Base-by-base conservation (phyloP, 2,888 invertebrate species). In the Parnassius glacialis region DNA sequence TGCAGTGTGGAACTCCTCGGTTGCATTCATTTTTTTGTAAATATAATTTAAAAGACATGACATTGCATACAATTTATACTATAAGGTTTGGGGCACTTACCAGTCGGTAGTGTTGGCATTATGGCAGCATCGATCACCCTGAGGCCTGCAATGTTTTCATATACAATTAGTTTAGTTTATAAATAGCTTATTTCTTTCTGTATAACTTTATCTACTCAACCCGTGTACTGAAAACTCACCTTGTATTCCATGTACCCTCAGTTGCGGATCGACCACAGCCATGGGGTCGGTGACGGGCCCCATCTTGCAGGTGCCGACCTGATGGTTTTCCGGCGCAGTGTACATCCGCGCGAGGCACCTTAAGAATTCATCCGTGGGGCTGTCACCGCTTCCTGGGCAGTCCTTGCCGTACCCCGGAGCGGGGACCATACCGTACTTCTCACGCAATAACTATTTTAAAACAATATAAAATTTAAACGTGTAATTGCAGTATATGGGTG, bases 221-320 rank as follows among this genome's bases (percentile, higher is more conserved):
- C 34, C 34, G 34, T 34, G 34, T 34, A 20, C 20, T 20, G 45
- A 7, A 12, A 43, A 20, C 90, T 75, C 78, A 80, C 94, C 94
- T 65, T 87, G 81, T 55, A 95, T 85, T 0, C 95, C 95, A 69
- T 94, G 87, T 0, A 95, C 94, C 69, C 81, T 90, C 0, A 96
- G 85, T 77, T 94, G 92, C 64, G 94, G 92, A 79, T 96, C 94
- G 0, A 96, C 96, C 0, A 96, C 96, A 0, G 96, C 95, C 90
- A 94, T 90, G 0, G 93, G 93, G 79, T 96, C 96, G 0, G 85
- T 85, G 0, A 79, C 71, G 0, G 96, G 94, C 0, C 96, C 96
- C 96, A 97, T 96, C 92, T 96, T 96, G 78, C 95, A 95, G 0
- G 96, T 95, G 10, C 96, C 96, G 0, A 94, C 95, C 81, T 96